Evolutionary conservation across 2,797 vertebrate genomes (phyloP), one percentile per base, ranked within the genome.

Genomic region (Nasua narica): DNA sequence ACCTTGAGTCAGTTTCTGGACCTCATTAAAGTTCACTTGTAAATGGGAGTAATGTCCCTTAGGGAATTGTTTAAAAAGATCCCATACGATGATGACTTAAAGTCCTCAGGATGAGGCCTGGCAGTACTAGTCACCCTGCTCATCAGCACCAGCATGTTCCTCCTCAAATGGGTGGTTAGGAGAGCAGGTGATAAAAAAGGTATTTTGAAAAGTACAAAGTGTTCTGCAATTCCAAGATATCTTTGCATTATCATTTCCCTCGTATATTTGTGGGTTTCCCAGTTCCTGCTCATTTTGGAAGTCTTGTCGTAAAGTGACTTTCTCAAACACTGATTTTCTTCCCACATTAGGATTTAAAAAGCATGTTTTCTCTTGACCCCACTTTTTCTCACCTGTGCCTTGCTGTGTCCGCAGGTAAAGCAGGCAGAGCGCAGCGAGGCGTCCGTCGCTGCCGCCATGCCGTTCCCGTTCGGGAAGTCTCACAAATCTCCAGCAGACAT

Each of bases 401-500:
- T 91, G 16, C 84, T 97, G 46, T 98, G 86, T 98, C 98, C 98
- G 77, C 98, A 99, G 99, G 98, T 99, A 95, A 98, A 98, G 95
- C 96, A 98, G 97, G 96, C 98, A 96, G 98, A 98, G 81, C 79
- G 97, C 97, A 97, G 98, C 87, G 94, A 98, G 96, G 97, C 97
- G 86, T 93, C 98, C 96, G 96, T 98, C 98, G 98, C 98, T 94
- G 98, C 99, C 99, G 98, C 98, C 99, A 99, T 99, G 99, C 99
- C 99, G 97, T 99, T 99, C 99, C 99, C 99, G 13, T 99, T 99
- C 94, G 99, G 99, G 98, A 99, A 99, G 98, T 99, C 99, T 94
- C 99, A 99, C 99, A 99, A 99, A 99, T 99, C 99, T 97, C 99
- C 99, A 37, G 99, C 99, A 98, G 99, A 99, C 99, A 99, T 99